Evolutionary conservation across 2,113 vertebrate genomes (phyloP).

Genomic region (Coreoperca whiteheadi): DNA sequence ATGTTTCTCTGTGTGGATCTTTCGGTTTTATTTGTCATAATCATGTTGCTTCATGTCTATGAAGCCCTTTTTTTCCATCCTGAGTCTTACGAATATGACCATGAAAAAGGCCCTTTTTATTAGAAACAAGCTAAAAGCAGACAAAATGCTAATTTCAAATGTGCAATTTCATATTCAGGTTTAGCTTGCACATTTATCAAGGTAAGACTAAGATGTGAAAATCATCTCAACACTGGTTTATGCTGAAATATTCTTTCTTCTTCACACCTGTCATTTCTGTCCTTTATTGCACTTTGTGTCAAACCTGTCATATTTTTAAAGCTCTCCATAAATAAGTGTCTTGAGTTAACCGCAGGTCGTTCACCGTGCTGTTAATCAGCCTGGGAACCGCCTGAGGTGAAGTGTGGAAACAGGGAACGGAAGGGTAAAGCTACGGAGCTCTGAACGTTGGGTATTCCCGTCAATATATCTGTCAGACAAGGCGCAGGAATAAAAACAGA

Average conservation of each 20-base stretch:
- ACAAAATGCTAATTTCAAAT: too few relatives aligned
- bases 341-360: neutral
- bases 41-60: too few relatives aligned
- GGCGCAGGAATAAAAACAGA: slow-evolving; percentile 8
- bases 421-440: slow-evolving; percentile 29
- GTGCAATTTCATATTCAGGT: too few relatives aligned
- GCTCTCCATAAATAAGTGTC: slow-evolving; percentile 18
- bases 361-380: neutral
- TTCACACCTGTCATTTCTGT: neutral
- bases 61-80: too few relatives aligned
- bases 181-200: neutral
- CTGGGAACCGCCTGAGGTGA: slow-evolving; percentile 38
- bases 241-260: neutral
- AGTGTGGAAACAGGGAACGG: neutral
- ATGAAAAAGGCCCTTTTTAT: too few relatives aligned
- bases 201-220: neutral
- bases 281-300: slow-evolving; percentile 4
- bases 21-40: too few relatives aligned
- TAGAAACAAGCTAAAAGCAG: too few relatives aligned
- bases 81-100: too few relatives aligned
- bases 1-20: too few relatives aligned
- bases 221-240: neutral
- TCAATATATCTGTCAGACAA: slow-evolving; percentile 12
- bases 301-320: neutral
- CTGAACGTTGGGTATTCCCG: neutral